phyloP scores from a whole-genome alignment of 2,113 vertebrate genomes.

The Formicarius rufipectus region DNA sequence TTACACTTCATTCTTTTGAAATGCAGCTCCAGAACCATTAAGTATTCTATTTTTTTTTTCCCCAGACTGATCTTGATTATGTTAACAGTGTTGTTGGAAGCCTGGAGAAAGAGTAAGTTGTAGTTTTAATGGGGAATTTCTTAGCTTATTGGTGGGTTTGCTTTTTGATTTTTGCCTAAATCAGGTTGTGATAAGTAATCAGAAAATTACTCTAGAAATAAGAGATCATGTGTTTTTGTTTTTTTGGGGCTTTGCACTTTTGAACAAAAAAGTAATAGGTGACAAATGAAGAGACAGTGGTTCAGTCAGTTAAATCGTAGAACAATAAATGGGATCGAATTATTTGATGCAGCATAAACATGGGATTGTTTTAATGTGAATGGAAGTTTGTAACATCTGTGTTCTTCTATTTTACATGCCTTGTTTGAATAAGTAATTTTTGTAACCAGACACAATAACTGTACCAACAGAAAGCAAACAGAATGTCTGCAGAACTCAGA shows the following conservation, averaged over 20 bases:
- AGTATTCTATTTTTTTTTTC: background rate
- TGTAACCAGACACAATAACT: background rate
- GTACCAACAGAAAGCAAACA: background rate
- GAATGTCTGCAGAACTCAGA: background rate
- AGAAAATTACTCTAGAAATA: background rate
- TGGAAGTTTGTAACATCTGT: background rate
- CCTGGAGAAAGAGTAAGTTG: constrained; percentile 95
- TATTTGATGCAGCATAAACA: background rate
- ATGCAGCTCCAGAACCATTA: background rate
- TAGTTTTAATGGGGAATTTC: background rate
- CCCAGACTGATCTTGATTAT: constrained; percentile 91
- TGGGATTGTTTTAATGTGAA: background rate
- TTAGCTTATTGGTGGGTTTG: background rate
- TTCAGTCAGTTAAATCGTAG: background rate
- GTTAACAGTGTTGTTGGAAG: constrained; percentile 87
- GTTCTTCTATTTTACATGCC: background rate
- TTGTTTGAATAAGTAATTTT: background rate
- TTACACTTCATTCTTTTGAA: background rate
- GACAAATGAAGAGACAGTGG: background rate
- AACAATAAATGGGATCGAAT: constrained; percentile 4
- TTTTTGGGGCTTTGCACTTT: background rate
- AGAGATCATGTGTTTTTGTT: background rate
- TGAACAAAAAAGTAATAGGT: background rate
- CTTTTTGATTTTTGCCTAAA: background rate
- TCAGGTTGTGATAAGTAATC: background rate